Percentiles rank a stretch among this genome's conserved stretches.
Evolutionary conservation across 2,113 vertebrate species (phyloP).

Genomic region (Pelvicachromis taeniatus): DNA sequence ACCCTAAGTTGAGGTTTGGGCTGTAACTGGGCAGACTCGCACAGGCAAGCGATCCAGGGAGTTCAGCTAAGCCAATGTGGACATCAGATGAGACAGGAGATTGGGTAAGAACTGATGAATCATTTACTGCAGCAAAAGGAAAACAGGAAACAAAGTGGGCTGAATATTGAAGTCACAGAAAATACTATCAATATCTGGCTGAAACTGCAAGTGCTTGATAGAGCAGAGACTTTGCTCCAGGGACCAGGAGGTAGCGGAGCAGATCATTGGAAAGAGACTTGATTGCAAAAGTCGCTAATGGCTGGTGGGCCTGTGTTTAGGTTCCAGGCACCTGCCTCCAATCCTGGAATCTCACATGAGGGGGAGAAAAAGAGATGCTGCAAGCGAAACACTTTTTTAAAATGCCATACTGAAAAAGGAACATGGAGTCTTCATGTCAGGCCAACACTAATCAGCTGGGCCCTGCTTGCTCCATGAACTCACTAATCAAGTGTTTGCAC

Average conservation of each 20-base stretch:
- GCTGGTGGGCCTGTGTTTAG: not conserved
- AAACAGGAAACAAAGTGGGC: not conserved
- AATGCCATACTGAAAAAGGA: not conserved
- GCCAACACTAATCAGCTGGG: conserved; percentile 22
- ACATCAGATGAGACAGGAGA: not conserved
- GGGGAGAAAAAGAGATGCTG: not conserved
- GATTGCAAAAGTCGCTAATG: not conserved
- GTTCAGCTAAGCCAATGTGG: not conserved
- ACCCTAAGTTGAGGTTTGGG: not conserved
- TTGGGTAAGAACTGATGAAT: not conserved
- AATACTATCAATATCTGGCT: not conserved
- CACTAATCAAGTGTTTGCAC: conserved; percentile 41
- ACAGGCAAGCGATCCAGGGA: not conserved
- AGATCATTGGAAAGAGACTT: not conserved
- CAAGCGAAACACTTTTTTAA: conserved; percentile 7
- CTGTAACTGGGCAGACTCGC: not conserved
- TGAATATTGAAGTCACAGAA: not conserved
- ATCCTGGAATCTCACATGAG: not conserved
- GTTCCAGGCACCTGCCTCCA: not conserved
- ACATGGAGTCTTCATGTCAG: not conserved
- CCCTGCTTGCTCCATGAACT: not conserved
- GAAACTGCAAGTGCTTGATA: not conserved
- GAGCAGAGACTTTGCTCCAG: not conserved
- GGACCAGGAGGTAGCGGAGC: not conserved
- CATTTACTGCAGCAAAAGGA: not conserved